Evolutionary conservation across 2,797 vertebrate species (phyloP).

Genomic region (Falco novaeseelandiae): DNA sequence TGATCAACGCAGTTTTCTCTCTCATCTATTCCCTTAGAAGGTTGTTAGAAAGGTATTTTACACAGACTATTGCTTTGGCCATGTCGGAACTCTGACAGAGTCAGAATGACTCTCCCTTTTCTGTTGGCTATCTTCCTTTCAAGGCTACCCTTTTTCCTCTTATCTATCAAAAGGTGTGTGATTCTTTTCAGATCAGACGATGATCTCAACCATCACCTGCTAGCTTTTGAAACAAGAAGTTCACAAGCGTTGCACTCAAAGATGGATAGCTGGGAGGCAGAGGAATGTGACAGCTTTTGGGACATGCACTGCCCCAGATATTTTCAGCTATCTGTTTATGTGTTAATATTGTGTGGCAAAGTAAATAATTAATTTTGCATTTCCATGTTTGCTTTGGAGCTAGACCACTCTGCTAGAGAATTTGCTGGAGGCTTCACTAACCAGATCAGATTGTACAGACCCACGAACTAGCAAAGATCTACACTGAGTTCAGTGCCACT

Average conservation of each 20-base stretch:
- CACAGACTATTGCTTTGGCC: neutral
- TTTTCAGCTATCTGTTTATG: neutral
- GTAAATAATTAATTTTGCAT: neutral
- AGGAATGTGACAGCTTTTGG: neutral
- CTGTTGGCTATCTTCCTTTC: neutral
- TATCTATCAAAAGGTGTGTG: neutral
- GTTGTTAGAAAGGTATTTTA: neutral
- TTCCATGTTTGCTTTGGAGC: neutral
- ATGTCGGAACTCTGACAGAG: neutral
- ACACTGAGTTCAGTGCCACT: accelerated
- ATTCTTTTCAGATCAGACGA: neutral
- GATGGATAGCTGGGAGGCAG: neutral
- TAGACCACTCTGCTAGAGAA: neutral
- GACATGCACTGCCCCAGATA: neutral
- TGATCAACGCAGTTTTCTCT: neutral
- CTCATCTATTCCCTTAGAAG: neutral
- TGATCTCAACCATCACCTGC: neutral
- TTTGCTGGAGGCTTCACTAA: neutral
- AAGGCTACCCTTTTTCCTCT: neutral
- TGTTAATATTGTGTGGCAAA: neutral
- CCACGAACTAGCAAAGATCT: neutral
- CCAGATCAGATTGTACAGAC: neutral
- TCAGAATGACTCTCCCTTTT: neutral
- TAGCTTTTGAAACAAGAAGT: neutral
- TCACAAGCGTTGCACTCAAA: neutral